A percentile compares a stretch with the other conserved stretches of the same genome.
Evolutionary conservation across 2,888 invertebrate genomes (phyloP).

Genomic region (Synanthedon formicaeformis): DNA sequence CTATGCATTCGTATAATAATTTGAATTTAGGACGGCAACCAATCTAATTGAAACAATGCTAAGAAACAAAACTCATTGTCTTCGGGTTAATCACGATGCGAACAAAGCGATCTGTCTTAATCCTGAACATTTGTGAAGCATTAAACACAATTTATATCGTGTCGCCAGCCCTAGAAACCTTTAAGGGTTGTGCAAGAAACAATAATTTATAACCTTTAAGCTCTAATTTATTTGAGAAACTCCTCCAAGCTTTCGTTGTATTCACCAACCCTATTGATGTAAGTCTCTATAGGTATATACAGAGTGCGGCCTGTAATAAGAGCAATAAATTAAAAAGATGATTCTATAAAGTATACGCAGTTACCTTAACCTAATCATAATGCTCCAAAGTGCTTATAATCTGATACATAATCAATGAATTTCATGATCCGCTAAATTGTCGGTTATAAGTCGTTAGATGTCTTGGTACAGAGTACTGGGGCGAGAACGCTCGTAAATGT

Average conservation of each 20-base stretch:
- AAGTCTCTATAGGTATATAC: no score
- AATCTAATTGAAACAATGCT: conserved; percentile 15
- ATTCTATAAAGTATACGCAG: no score
- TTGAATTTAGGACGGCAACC: not conserved
- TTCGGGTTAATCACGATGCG: conserved; percentile 20
- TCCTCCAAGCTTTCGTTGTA: not conserved
- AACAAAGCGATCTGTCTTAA: conserved; percentile 20
- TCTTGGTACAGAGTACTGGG: no score
- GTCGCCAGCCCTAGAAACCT: conserved; percentile 3
- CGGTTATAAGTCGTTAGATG: no score
- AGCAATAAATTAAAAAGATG: no score
- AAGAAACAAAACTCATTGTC: conserved; percentile 9
- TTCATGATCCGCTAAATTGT: no score
- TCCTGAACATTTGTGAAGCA: conserved; percentile 17
- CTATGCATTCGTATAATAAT: no score
- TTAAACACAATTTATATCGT: conserved; percentile 18
- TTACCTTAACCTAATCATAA: no score
- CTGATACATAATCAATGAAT: no score
- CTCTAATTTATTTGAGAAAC: not conserved
- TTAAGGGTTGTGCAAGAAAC: not conserved
- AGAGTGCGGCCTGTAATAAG: no score
- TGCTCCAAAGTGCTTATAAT: no score
- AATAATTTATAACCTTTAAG: not conserved
- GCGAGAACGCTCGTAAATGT: no score
- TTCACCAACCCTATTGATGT: not conserved